Percentiles rank a stretch among this genome's conserved stretches.
These are phyloP conservation scores for Brenthis hecate DNA, from an alignment of 2,888 invertebrate species.

Conservation along the genomic window DNA sequence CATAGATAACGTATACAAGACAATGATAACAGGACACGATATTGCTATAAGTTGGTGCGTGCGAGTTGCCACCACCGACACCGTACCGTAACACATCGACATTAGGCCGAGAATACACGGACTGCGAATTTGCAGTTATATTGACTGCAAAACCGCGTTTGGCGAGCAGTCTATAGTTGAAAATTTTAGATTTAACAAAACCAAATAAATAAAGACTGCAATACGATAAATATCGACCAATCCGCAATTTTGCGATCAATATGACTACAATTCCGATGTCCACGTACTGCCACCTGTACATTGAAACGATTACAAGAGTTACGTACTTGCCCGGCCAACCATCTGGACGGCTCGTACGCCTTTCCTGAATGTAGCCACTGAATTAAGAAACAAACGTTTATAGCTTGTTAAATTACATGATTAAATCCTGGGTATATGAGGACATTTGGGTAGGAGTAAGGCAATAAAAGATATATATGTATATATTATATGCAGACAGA, in stretches of 20 bases:
- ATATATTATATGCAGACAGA: slow-evolving; percentile 58
- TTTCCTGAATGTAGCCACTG: slow-evolving; percentile 99
- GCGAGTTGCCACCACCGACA: slow-evolving; percentile 46
- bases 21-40: slow-evolving; percentile 77
- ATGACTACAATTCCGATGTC: slow-evolving; percentile 8
- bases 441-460: slow-evolving; percentile 48
- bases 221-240: background rate
- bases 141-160: slow-evolving; percentile 10
- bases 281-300: slow-evolving; percentile 48
- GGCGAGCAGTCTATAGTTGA: background rate
- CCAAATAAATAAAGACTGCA: background rate
- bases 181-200: background rate
- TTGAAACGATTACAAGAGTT: slow-evolving; percentile 72
- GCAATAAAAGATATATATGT: slow-evolving; percentile 48
- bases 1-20: slow-evolving; percentile 78
- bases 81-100: slow-evolving; percentile 74
- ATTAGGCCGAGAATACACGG: slow-evolving; percentile 41
- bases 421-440: slow-evolving; percentile 32
- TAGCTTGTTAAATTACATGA: slow-evolving; percentile 50
- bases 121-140: background rate
- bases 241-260: slow-evolving; percentile 8
- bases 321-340: slow-evolving; percentile 99
- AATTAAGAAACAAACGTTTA: slow-evolving; percentile 78
- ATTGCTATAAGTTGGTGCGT: slow-evolving; percentile 66
- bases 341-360: slow-evolving; percentile 99